Base-by-base conservation (phyloP, 2,888 invertebrate genomes). In the Carabus problematicus region DNA sequence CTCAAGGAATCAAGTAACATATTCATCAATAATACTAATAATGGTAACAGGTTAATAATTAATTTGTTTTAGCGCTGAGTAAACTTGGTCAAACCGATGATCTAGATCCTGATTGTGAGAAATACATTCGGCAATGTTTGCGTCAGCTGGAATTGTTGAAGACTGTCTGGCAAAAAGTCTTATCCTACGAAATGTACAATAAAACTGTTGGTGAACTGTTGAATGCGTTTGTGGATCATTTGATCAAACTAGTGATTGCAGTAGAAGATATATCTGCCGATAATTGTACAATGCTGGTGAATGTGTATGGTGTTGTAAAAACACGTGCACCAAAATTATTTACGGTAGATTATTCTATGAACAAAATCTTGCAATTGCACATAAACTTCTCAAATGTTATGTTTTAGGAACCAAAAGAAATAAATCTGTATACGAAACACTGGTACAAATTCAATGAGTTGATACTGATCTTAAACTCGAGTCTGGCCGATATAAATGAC, bases 251-350 rank as follows among this genome's bases (percentile, higher is more conserved):
- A 70, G 86, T 93, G 42, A 84, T 90, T 73, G 84, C 85, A 0
- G 87, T 90, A 12, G 94, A 95, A 81, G 97, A 98, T 79, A 95
- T 98, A 73, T 91, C 95, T 0, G 90, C 92, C 45, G 88, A 91
- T 74, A 91, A 92, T 78, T 93, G 94, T 1, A 87, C 88, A 62
- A 91, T 93, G 76, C 84, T 97, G 66, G 89, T 90, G n/a, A 89
- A 89, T 58, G 86, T 94, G 64, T 91, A 94, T 75, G 85, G 86
- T 42, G 85, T 91, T 64, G 87, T 95, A 45, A 83, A 90, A 29
- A 87, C 89, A 71, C 88, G 91, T 77, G 88, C 88, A 1, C 92
- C 93, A 0, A 84, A 84, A 58, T 84, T 93, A 56, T 95, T 95
- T 78, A 87, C 88, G 80, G 90, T 91, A 82, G 77, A 77, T 59